Conservation (phyloP, 2,888 invertebrate species). For the Endotricha flammealis region DNA sequence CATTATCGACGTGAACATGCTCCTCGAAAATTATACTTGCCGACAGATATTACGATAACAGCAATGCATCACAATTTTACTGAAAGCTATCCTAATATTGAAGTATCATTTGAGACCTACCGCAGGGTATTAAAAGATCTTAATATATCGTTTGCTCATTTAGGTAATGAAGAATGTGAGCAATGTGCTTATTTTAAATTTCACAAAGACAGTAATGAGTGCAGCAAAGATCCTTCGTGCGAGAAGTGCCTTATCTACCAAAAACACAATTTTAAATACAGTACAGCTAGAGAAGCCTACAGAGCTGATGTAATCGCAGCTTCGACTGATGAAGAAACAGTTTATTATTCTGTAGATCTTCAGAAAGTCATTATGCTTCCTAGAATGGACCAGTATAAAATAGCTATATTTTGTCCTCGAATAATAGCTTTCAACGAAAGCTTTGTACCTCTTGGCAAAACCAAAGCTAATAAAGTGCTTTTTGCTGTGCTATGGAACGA, state of each 20-base stretch:
- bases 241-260: background rate
- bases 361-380: slow-evolving; percentile 14
- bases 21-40: no score
- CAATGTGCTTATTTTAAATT: background rate
- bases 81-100: no score
- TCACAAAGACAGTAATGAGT: background rate
- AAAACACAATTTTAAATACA: slow-evolving; percentile 3
- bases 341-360: slow-evolving; percentile 11
- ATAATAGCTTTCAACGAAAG: slow-evolving; percentile 20
- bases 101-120: no score
- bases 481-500: slow-evolving; percentile 13
- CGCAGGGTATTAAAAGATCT: background rate
- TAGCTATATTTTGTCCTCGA: slow-evolving; percentile 9
- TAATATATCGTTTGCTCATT: background rate
- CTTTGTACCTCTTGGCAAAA: slow-evolving; percentile 17
- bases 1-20: no score
- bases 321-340: background rate
- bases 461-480: background rate
- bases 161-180: background rate
- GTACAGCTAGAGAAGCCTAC: background rate
- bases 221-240: background rate
- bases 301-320: background rate
- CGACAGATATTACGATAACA: no score
- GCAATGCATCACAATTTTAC: no score
- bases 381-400: slow-evolving; percentile 10